Percentiles rank a stretch among this genome's conserved stretches.
phyloP scores from a whole-genome alignment of 2,797 vertebrate species.

The Hippocampus kuda region DNA sequence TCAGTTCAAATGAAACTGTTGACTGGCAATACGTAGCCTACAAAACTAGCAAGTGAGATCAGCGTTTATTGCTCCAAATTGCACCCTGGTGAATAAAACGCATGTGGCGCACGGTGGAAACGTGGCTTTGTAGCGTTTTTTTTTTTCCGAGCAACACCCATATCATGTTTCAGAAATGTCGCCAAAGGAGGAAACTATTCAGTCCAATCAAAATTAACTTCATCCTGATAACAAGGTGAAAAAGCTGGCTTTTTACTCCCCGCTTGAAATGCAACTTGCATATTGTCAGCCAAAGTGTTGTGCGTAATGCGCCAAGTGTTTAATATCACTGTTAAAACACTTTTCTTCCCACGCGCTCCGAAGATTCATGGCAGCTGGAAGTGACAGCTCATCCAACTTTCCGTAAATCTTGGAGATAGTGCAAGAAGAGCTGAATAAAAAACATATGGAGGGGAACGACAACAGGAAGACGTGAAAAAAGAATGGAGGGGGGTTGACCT shows the following conservation, averaged over 20 bases:
- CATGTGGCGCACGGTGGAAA: neutral
- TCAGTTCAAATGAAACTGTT: neutral
- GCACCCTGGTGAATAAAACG: neutral
- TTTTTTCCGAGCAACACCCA: too few relatives aligned
- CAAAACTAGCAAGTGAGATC: neutral
- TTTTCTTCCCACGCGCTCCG: slow-evolving; percentile 43
- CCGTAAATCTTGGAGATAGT: slow-evolving; percentile 67
- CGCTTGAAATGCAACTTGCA: slow-evolving; percentile 6
- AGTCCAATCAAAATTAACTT: neutral
- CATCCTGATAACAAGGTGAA: slow-evolving; percentile 1
- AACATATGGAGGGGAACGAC: slow-evolving; percentile 60
- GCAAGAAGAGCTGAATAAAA: slow-evolving; percentile 57
- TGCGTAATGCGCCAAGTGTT: slow-evolving; percentile 25
- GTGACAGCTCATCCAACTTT: slow-evolving; percentile 65
- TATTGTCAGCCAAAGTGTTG: slow-evolving; percentile 6
- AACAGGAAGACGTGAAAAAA: slow-evolving; percentile 16
- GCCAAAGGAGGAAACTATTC: neutral
- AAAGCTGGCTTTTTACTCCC: neutral
- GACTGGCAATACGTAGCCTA: neutral
- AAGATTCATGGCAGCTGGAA: slow-evolving; percentile 60
- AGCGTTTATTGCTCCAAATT: neutral
- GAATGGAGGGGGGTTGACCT: slow-evolving; percentile 14
- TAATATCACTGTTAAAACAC: slow-evolving; percentile 48
- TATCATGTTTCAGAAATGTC: neutral
- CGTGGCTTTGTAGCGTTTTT: neutral